These are phyloP conservation scores for Bugulina stolonifera DNA, from an alignment of 2,888 invertebrate species.

Conservation along the genomic window DNA sequence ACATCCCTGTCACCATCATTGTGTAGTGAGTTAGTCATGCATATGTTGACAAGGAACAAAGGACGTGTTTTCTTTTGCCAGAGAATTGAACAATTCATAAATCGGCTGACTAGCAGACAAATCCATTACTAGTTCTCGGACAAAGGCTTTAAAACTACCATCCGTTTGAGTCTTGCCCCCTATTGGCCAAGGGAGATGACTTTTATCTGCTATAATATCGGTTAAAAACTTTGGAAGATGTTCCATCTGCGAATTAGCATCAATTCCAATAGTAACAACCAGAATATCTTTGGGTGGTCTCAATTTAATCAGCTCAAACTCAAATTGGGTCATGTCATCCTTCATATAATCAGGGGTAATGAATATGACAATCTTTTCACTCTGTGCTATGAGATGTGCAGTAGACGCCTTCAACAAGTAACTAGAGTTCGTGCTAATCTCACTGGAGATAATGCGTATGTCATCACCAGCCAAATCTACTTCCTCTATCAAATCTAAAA, in stretches of 20 bases:
- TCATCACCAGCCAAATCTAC: background rate
- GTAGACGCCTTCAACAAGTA: background rate
- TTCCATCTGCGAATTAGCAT: background rate
- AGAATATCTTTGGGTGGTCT: background rate
- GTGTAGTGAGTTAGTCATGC: background rate
- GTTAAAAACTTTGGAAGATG: background rate
- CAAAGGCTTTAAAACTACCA: background rate
- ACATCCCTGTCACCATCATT: no score
- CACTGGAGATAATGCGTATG: background rate
- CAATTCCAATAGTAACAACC: background rate
- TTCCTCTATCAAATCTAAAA: background rate
- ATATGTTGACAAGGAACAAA: background rate
- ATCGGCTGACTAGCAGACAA: background rate
- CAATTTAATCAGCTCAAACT: background rate
- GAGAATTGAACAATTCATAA: background rate
- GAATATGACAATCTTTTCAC: background rate
- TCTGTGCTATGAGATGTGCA: background rate
- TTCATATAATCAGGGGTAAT: background rate
- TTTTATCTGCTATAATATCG: background rate
- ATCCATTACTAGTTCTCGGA: background rate
- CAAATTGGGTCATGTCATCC: background rate
- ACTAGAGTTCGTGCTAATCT: background rate
- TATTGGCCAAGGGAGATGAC: background rate
- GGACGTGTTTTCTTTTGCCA: background rate
- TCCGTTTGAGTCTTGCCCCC: background rate